Percentiles rank a stretch among this genome's conserved stretches.
Conservation (phyloP, 2,113 vertebrate genomes). For the Meles meles region DNA sequence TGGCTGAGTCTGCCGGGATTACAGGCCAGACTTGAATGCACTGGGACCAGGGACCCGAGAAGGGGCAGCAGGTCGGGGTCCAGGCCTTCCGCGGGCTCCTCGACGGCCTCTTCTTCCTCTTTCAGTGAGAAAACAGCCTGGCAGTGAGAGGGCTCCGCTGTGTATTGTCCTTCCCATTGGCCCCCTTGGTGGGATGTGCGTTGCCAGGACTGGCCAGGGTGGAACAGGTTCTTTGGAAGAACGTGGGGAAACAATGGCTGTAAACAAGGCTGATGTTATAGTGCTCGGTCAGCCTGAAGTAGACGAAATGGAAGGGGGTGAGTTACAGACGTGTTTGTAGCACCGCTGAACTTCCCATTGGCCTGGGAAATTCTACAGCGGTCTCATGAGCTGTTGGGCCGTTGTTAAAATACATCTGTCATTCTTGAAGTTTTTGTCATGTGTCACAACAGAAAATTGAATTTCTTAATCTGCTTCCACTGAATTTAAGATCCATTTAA, state of each 20-base stretch:
- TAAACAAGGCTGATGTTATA: background rate
- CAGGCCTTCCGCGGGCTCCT: background rate
- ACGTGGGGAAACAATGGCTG: no score
- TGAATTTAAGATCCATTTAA: background rate
- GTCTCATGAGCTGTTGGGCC: no score
- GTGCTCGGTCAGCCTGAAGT: no score
- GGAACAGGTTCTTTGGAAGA: background rate
- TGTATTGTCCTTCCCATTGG: background rate
- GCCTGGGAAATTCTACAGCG: no score
- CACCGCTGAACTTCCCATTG: accelerated
- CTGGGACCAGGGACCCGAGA: background rate
- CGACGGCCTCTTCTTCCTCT: background rate
- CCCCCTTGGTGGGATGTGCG: accelerated
- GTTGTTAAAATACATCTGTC: no score
- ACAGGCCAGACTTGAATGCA: accelerated
- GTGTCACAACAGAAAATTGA: background rate
- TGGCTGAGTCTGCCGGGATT: accelerated
- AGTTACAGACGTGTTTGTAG: accelerated
- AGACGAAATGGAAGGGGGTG: accelerated
- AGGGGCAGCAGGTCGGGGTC: background rate
- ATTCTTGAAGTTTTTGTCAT: background rate
- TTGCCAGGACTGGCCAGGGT: background rate
- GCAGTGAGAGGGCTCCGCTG: accelerated
- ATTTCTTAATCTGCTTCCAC: background rate
- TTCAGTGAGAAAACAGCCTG: background rate